Conservation (phyloP, 2,888 invertebrate genomes). For the Heliconius sara region DNA sequence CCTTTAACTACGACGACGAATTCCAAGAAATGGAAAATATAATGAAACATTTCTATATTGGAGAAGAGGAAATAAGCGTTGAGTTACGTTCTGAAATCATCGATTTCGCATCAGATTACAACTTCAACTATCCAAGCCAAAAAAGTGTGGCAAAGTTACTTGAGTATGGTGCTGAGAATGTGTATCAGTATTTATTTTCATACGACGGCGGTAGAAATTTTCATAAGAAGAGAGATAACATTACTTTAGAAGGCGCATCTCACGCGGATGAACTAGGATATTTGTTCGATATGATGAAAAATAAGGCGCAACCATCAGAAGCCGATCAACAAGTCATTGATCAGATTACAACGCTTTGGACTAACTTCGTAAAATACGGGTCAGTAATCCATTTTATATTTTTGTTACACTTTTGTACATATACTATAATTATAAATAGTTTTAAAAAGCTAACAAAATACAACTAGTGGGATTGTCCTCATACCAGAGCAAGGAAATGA, state of each 20-base stretch:
- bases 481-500: too few relatives aligned
- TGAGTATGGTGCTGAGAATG: slow-evolving; percentile 51
- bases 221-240: slow-evolving; percentile 51
- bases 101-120: slow-evolving; percentile 60
- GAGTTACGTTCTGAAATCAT: slow-evolving; percentile 49
- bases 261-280: slow-evolving; percentile 62
- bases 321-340: slow-evolving; percentile 59
- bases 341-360: slow-evolving; percentile 55
- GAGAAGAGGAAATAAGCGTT: slow-evolving; percentile 55
- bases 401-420: background rate
- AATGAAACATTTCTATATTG: slow-evolving; percentile 62
- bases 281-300: slow-evolving; percentile 52
- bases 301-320: slow-evolving; percentile 46
- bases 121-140: slow-evolving; percentile 54
- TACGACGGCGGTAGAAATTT: slow-evolving; percentile 63
- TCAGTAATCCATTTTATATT: slow-evolving; percentile 26
- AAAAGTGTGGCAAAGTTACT: slow-evolving; percentile 57
- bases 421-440: too few relatives aligned
- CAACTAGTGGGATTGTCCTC: too few relatives aligned
- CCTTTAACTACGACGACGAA: slow-evolving; percentile 53
- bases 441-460: too few relatives aligned
- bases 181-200: slow-evolving; percentile 63
- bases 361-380: slow-evolving; percentile 57
- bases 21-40: slow-evolving; percentile 50
- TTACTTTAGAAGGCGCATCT: slow-evolving; percentile 50